These are phyloP conservation scores for Trichonephila clavipes DNA, from an alignment of 1,140 invertebrate species.

Conservation along the genomic window DNA sequence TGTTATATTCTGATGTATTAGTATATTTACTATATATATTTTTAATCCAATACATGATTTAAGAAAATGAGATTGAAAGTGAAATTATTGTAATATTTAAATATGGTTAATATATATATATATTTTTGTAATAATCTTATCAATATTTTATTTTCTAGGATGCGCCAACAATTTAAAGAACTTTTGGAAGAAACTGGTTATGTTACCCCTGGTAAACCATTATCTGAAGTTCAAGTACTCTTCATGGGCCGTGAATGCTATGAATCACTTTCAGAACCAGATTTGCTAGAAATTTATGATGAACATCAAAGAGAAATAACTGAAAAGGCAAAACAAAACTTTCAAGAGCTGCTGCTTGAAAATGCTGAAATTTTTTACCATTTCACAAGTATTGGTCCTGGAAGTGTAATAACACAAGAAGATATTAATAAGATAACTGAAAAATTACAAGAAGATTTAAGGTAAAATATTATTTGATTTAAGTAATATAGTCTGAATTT, in stretches of 20 bases:
- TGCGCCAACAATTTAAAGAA: slow-evolving; percentile 92
- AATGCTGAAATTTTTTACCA: slow-evolving; percentile 97
- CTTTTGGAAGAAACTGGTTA: slow-evolving; percentile 96
- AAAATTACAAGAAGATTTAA: slow-evolving; percentile 93
- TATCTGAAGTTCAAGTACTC: slow-evolving; percentile 94
- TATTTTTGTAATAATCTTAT: no score
- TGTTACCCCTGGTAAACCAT: slow-evolving; percentile 93
- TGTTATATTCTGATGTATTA: no score
- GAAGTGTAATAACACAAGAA: slow-evolving; percentile 94
- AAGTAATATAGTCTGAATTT: no score
- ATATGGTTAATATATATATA: no score
- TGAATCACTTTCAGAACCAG: slow-evolving; percentile 92
- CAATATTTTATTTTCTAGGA: slow-evolving; percentile 79
- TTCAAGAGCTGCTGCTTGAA: slow-evolving; percentile 95
- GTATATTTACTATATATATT: no score
- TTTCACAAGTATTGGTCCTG: slow-evolving; percentile 93
- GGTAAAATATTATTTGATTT: slow-evolving; percentile 82
- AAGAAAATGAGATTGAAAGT: no score
- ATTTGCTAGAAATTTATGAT: slow-evolving; percentile 96
- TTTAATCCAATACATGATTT: no score
- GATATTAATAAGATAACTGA: slow-evolving; percentile 96
- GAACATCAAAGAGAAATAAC: slow-evolving; percentile 96
- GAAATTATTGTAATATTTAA: no score
- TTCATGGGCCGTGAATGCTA: slow-evolving; percentile 98
- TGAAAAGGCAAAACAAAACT: slow-evolving; percentile 94